Evolutionary conservation across 2,797 vertebrate species (phyloP).

Genomic region (Poeciliopsis infans): DNA sequence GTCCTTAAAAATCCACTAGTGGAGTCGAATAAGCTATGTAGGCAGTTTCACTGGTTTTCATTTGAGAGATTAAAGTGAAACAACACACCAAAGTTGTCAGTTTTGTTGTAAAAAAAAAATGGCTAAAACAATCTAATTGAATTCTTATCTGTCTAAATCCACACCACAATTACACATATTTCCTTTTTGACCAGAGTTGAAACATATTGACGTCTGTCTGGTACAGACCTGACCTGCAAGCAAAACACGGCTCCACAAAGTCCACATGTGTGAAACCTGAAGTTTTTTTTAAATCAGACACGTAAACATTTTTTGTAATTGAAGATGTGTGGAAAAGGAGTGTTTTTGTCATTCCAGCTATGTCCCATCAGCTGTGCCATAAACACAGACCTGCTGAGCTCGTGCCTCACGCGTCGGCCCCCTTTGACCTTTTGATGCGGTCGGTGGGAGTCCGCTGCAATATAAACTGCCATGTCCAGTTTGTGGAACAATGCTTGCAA

Average conservation of each 20-base stretch:
- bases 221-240: not conserved
- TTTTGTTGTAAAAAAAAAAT: not conserved
- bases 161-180: not conserved
- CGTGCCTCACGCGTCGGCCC: constrained; percentile 5
- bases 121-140: no score
- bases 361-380: constrained; percentile 3
- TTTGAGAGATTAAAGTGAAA: not conserved
- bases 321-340: not conserved
- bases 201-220: not conserved
- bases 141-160: not conserved
- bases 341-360: constrained; percentile 20
- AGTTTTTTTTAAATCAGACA: not conserved
- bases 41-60: not conserved
- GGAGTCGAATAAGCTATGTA: not conserved
- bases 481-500: constrained; percentile 15
- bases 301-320: not conserved
- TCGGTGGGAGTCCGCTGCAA: constrained; percentile 21
- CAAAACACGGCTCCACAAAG: not conserved
- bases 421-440: constrained; percentile 33
- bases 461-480: constrained; percentile 52
- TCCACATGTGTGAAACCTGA: not conserved
- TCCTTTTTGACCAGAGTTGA: not conserved
- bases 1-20: not conserved
- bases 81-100: not conserved
- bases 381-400: constrained; percentile 4